phyloP scores from a whole-genome alignment of 1,140 invertebrate species.

The Meloidogyne hapla region DNA sequence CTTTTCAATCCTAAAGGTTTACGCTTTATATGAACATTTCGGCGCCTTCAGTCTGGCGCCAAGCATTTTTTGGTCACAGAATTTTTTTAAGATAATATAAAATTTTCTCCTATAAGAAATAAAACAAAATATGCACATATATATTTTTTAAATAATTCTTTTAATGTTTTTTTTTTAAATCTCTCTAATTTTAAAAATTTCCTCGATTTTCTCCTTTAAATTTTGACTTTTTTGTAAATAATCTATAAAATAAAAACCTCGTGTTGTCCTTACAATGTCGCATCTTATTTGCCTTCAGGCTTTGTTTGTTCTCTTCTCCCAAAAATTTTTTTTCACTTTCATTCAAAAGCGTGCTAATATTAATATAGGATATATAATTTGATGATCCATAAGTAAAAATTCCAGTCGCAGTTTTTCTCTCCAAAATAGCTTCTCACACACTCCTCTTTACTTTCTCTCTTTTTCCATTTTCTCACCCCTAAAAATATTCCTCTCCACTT shows the following conservation, averaged over 20 bases:
- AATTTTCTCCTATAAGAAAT: too few relatives aligned
- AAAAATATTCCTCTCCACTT: too few relatives aligned
- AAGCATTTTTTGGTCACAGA: too few relatives aligned
- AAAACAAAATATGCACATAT: too few relatives aligned
- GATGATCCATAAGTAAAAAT: not conserved
- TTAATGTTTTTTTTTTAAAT: too few relatives aligned
- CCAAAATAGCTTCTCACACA: too few relatives aligned
- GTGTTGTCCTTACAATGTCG: not conserved
- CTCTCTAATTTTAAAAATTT: too few relatives aligned
- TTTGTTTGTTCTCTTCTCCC: not conserved
- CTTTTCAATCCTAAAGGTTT: too few relatives aligned
- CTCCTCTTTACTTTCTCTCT: not conserved
- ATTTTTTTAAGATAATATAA: too few relatives aligned
- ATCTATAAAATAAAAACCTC: not conserved
- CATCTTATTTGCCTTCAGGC: not conserved
- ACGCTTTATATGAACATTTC: too few relatives aligned
- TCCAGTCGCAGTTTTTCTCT: not conserved
- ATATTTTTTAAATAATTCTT: too few relatives aligned
- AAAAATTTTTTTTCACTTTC: not conserved
- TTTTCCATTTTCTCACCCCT: not conserved
- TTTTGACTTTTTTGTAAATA: not conserved
- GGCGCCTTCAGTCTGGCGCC: too few relatives aligned
- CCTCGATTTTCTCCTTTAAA: not conserved
- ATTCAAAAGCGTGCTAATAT: not conserved
- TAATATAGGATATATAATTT: not conserved